Conservation (phyloP, 2,888 invertebrate genomes). For the Leucozona laternaria region DNA sequence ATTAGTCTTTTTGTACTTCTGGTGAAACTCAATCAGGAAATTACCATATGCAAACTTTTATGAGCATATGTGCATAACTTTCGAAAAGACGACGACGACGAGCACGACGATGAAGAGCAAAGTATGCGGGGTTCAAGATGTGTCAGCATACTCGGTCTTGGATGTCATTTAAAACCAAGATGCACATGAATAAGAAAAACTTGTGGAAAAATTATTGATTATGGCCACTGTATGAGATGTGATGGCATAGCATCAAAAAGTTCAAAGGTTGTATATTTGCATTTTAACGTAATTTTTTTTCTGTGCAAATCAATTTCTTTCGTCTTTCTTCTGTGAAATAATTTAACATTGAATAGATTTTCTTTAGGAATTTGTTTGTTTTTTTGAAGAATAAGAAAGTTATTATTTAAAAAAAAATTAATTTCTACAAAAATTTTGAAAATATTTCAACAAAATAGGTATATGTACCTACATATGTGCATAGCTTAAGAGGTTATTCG, state of each 20-base stretch:
- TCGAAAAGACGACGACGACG: neutral
- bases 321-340: neutral
- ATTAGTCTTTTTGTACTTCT: slow-evolving; percentile 35
- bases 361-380: neutral
- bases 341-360: neutral
- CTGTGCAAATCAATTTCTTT: neutral
- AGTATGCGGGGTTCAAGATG: slow-evolving; percentile 21
- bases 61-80: slow-evolving; percentile 32
- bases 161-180: slow-evolving; percentile 16
- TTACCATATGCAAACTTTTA: slow-evolving; percentile 64
- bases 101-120: neutral
- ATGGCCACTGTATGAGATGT: neutral
- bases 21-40: slow-evolving; percentile 65
- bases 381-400: neutral
- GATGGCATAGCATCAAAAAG: slow-evolving; percentile 30
- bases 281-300: slow-evolving; percentile 8
- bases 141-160: slow-evolving; percentile 39
- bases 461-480: too few species aligned
- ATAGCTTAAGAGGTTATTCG: too few species aligned
- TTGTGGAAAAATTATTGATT: slow-evolving; percentile 51
- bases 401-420: too few species aligned
- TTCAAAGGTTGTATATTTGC: slow-evolving; percentile 42
- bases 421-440: too few species aligned
- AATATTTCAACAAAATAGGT: too few species aligned
- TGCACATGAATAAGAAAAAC: slow-evolving; percentile 29